Conservation (phyloP, 2,888 invertebrate genomes). For the Drosophila robusta region DNA sequence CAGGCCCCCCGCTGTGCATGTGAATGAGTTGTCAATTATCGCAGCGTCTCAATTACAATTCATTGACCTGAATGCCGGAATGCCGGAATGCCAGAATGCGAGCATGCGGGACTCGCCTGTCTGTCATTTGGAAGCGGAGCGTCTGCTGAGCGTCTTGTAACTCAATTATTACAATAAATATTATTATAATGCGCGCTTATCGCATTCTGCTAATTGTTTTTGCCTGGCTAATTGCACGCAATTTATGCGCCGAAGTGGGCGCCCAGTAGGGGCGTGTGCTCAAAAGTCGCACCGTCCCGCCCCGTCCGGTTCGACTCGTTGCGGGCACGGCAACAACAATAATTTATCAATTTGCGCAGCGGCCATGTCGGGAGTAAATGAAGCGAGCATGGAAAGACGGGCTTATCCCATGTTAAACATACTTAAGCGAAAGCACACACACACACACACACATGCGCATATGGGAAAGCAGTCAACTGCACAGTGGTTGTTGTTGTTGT, state of each 20-base stretch:
- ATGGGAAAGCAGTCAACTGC: constrained; percentile 8
- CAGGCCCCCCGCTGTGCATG: not conserved
- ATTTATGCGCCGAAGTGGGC: constrained; percentile 45
- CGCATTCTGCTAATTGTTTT: constrained; percentile 73
- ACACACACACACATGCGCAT: constrained; percentile 18
- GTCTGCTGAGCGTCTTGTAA: constrained; percentile 26
- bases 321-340: constrained; percentile 36
- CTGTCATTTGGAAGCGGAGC: constrained; percentile 26
- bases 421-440: constrained; percentile 55
- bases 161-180: constrained; percentile 63
- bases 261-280: constrained; percentile 16
- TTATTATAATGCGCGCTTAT: constrained; percentile 62
- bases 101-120: constrained; percentile 33
- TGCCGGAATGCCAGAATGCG: not conserved
- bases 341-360: constrained; percentile 77
- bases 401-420: constrained; percentile 77
- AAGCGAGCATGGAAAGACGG: constrained; percentile 58
- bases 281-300: not conserved
- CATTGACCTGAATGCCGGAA: constrained; percentile 36
- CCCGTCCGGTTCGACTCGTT: not conserved
- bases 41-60: constrained; percentile 46
- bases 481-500: constrained; percentile 4
- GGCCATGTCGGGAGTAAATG: constrained; percentile 61
- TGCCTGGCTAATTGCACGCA: constrained; percentile 70
- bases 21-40: constrained; percentile 44